Evolutionary conservation across 2,888 invertebrate species (phyloP).

Genomic region (Fissipunctia ypsillon): DNA sequence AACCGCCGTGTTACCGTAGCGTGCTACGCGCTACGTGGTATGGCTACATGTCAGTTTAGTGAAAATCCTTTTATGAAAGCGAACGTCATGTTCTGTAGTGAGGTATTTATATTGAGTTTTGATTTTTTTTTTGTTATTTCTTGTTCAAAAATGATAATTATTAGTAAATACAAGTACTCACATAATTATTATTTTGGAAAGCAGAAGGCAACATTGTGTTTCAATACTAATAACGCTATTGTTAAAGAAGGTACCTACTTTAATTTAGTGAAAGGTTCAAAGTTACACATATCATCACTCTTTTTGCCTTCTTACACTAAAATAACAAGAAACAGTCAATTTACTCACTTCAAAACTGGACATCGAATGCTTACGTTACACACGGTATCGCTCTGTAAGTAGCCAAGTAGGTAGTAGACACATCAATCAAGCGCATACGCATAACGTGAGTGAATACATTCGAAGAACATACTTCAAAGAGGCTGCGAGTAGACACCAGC

Average conservation of each 20-base stretch:
- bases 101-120: not conserved
- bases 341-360: slow-evolving; percentile 14
- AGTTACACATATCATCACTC: no score
- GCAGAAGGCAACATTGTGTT: no score
- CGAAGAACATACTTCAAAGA: slow-evolving; percentile 64
- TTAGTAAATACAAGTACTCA: not conserved
- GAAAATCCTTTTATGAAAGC: not conserved
- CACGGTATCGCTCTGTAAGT: slow-evolving; percentile 48
- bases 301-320: not conserved
- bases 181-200: not conserved
- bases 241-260: no score
- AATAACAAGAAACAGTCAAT: slow-evolving; percentile 8
- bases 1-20: not conserved
- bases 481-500: slow-evolving; percentile 52
- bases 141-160: not conserved
- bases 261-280: no score
- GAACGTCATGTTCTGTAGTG: not conserved
- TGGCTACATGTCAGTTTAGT: not conserved
- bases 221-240: no score
- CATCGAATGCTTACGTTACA: slow-evolving; percentile 33
- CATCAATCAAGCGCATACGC: slow-evolving; percentile 62
- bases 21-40: slow-evolving; percentile 9
- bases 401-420: slow-evolving; percentile 53
- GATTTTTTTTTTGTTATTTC: not conserved
- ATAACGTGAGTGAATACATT: slow-evolving; percentile 60